phyloP scores from a whole-genome alignment of 2,797 vertebrate genomes.

The Phataginus tetradactyla region DNA sequence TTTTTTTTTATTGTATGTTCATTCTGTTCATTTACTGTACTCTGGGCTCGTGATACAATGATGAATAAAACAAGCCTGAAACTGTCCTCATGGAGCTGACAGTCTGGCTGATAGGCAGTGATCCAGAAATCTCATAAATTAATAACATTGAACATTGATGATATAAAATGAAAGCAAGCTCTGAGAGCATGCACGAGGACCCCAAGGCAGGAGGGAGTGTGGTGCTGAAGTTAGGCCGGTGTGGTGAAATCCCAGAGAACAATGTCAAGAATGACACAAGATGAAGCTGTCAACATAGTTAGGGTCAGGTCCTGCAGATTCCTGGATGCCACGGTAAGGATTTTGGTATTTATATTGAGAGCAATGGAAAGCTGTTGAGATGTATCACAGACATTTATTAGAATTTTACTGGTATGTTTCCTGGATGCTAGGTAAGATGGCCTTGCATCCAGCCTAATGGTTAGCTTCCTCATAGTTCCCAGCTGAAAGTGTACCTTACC shows the following conservation, averaged over 20 bases:
- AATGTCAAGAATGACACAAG: not conserved
- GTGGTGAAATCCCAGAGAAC: not conserved
- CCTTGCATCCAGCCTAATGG: not conserved
- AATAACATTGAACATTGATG: not conserved
- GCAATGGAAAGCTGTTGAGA: not conserved
- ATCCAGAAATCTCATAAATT: not conserved
- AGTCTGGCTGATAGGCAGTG: not conserved
- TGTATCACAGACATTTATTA: not conserved
- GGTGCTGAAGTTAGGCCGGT: not conserved
- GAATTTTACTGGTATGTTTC: not conserved
- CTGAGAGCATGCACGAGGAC: not conserved
- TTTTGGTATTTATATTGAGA: not conserved
- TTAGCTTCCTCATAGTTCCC: not conserved
- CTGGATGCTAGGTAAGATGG: not conserved
- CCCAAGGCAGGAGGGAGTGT: not conserved
- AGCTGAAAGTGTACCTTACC: not conserved
- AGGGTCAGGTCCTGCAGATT: not conserved
- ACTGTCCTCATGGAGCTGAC: not conserved
- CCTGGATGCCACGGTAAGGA: not conserved
- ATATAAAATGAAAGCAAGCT: slow-evolving; percentile 3
- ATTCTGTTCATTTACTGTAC: not conserved
- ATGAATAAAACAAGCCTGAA: not conserved
- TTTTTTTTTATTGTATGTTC: not conserved
- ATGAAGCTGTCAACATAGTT: not conserved
- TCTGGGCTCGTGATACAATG: not conserved